Evolutionary conservation across 2,113 vertebrate genomes (phyloP), one percentile per base, ranked within the genome.

Genomic region (Catharus minimus): DNA sequence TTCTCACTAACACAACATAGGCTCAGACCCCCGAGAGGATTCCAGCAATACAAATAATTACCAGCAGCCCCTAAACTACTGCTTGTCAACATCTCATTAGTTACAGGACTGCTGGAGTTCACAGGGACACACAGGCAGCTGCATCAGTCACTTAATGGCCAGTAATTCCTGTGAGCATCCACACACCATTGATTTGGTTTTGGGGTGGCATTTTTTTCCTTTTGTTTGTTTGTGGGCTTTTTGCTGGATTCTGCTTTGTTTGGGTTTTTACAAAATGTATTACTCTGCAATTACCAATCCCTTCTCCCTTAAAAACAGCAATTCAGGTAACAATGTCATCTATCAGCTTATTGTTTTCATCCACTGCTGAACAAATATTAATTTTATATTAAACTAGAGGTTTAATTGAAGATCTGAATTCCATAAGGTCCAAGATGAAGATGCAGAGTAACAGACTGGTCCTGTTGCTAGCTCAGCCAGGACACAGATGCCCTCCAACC

Each of bases 41-140:
- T 81, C 74, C 77, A 87, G 73, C 75, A 85, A 88, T 7, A 82
- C 50, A 76, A 92, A 46, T 62, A 82, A 94, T 76, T 78, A 52
- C 61, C 68, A 83, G 28, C 61, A 68, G 65, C 46, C 57, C 76
- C 61, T 71, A 38, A 81, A 83, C 38, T 56, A 36, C 56, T 43
- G 26, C 56, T 90, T 80, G 65, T 89, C 86, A 88, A 53, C 69
- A 43, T 76, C 69, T 22, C 56, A 49, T 47, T 65, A 75, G 56
- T 19, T 47, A 12, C n/a, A 56, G 76, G 56, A 78, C 49, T 65
- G 43, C 30, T 92, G 89, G 33, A 60, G 61, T 32, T 80, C 33
- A 69, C 53, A 38, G 67, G 10, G 72, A 68, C 62, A 47, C 57
- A 16, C 23, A 46, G 73, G 86, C 65, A 91, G 75, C 66, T 57